These are phyloP conservation scores for Oceanodroma tethys DNA, from an alignment of 2,113 vertebrate species.

Conservation along the genomic window DNA sequence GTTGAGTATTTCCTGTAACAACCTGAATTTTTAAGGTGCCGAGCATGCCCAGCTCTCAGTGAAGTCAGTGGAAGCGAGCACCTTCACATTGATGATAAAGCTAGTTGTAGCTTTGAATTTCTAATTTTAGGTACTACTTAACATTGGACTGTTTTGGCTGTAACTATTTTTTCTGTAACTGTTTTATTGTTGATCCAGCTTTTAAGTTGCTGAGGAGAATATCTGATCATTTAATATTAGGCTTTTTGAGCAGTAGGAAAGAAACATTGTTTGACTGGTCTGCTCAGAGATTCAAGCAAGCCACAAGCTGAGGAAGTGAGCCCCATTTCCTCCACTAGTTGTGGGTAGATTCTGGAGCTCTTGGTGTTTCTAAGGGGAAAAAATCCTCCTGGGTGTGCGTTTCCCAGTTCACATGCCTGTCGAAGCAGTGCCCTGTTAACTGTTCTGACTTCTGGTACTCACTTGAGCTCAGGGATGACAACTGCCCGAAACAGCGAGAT, in stretches of 20 bases:
- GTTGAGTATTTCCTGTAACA: background rate
- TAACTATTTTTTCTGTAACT: background rate
- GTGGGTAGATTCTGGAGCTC: background rate
- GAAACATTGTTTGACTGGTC: background rate
- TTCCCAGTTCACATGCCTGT: background rate
- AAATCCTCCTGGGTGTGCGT: background rate
- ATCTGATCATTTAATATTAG: background rate
- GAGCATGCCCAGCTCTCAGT: background rate
- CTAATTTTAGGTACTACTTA: background rate
- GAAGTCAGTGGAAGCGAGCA: background rate
- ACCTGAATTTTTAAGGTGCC: background rate
- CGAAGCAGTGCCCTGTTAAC: background rate
- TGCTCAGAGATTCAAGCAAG: background rate
- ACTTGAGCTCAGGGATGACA: background rate
- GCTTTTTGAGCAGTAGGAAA: background rate
- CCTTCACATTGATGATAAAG: background rate
- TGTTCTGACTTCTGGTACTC: background rate
- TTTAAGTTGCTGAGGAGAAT: background rate
- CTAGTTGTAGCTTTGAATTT: background rate
- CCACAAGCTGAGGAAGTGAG: background rate
- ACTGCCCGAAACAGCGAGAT: background rate
- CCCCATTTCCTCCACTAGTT: background rate
- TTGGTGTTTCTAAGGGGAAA: background rate
- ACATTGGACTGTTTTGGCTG: background rate
- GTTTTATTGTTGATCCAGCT: background rate